Percentiles rank a stretch among this genome's conserved stretches.
Evolutionary conservation across 2,113 vertebrate species (phyloP).

Genomic region (Ia io): DNA sequence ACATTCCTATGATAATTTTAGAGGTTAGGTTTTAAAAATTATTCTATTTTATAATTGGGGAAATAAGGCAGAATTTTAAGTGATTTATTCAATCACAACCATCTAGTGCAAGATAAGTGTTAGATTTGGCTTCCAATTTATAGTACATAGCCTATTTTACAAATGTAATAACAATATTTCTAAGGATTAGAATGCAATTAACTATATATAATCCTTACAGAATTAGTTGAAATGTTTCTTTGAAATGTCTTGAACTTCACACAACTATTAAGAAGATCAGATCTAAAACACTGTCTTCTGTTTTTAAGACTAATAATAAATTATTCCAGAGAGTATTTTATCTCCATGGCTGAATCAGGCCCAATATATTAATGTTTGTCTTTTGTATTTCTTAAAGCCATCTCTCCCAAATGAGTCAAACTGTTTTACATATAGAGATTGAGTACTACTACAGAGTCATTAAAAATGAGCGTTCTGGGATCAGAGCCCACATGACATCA

Average conservation of each 20-base stretch:
- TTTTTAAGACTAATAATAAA: background rate
- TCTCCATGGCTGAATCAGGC: background rate
- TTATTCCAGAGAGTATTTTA: conserved; percentile 36
- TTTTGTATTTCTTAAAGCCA: background rate
- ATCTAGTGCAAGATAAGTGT: background rate
- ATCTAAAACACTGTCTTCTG: background rate
- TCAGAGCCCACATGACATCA: background rate
- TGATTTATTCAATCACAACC: background rate
- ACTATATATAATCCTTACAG: background rate
- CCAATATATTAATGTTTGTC: background rate
- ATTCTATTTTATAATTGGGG: background rate
- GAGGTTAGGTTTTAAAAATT: background rate
- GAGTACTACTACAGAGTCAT: background rate
- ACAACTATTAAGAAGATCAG: background rate
- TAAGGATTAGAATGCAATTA: background rate
- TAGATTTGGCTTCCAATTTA: background rate
- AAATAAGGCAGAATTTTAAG: conserved; percentile 3
- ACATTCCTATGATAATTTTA: background rate
- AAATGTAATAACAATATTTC: background rate
- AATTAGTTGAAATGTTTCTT: conserved; percentile 40
- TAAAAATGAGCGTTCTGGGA: background rate
- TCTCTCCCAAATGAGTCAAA: background rate
- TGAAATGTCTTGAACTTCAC: conserved; percentile 22
- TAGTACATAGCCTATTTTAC: background rate
- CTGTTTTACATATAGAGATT: background rate